These are phyloP conservation scores for Oscheius onirici DNA, from an alignment of 2,888 invertebrate species.

Conservation along the genomic window DNA sequence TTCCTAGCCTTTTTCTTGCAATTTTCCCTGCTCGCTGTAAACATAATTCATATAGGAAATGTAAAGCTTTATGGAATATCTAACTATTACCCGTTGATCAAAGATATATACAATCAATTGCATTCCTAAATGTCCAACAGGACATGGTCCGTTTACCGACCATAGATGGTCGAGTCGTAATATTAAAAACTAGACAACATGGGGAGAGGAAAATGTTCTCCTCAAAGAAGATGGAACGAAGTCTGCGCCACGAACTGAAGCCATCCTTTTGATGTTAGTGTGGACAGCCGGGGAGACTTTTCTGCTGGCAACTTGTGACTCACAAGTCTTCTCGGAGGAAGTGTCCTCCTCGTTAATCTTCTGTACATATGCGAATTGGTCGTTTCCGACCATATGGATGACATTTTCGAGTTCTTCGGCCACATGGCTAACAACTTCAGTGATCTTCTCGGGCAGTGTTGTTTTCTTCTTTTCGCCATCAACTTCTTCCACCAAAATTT, in stretches of 20 bases:
- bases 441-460: constrained; percentile 55
- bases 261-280: not conserved
- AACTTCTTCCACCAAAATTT: constrained; percentile 39
- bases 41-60: too few relatives aligned
- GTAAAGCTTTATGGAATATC: too few relatives aligned
- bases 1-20: too few relatives aligned
- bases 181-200: not conserved
- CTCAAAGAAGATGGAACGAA: not conserved
- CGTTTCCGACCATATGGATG: constrained; percentile 64
- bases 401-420: constrained; percentile 69
- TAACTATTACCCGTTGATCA: too few relatives aligned
- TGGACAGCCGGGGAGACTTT: not conserved
- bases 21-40: too few relatives aligned
- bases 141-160: too few relatives aligned
- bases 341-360: constrained; percentile 61
- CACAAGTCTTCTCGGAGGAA: constrained; percentile 51
- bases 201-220: constrained; percentile 7
- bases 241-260: not conserved
- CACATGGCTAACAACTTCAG: constrained; percentile 59
- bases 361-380: constrained; percentile 65
- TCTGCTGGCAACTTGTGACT: not conserved
- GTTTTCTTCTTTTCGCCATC: constrained; percentile 46
- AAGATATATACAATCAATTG: too few relatives aligned
- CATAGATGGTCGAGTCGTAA: too few relatives aligned
- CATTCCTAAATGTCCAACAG: too few relatives aligned